These are phyloP conservation scores for Hemicentrotus pulcherrimus DNA, from an alignment of 35 echinoderm and acorn worm species.

Conservation along the genomic window DNA sequence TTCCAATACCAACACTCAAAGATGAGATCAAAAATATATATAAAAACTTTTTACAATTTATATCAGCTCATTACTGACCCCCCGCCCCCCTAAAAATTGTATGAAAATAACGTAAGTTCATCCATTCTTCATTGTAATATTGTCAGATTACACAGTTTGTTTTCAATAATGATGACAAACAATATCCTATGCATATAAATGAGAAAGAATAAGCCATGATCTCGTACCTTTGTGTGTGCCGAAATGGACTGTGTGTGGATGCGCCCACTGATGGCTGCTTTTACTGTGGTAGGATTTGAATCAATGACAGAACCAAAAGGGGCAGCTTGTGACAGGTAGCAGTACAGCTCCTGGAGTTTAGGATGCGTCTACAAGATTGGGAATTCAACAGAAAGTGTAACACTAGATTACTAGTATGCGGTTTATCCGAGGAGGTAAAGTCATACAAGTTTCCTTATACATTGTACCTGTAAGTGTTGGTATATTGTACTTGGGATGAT, in stretches of 20 bases:
- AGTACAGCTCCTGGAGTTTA: constrained; percentile 70
- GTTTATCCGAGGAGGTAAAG: neutral
- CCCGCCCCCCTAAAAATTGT: neutral
- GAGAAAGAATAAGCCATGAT: neutral
- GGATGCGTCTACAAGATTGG: constrained; percentile 64
- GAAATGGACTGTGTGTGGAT: constrained; percentile 50
- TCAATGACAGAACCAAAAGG: constrained; percentile 91
- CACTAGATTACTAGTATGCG: neutral
- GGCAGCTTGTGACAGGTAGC: constrained; percentile 75
- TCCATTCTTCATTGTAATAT: too few relatives aligned
- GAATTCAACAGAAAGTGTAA: neutral
- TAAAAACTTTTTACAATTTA: neutral
- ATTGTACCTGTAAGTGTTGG: neutral
- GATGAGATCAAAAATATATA: too few relatives aligned
- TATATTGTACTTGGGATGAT: too few relatives aligned
- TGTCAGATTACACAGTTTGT: too few relatives aligned
- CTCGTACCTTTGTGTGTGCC: constrained; percentile 61
- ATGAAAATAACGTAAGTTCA: neutral
- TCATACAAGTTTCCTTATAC: neutral
- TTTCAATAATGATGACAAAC: too few relatives aligned
- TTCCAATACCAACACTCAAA: neutral
- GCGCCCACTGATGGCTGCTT: constrained; percentile 62
- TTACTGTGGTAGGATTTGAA: constrained; percentile 74
- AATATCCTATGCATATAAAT: too few relatives aligned
- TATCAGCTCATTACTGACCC: too few relatives aligned